A percentile compares a stretch with the other conserved stretches of the same genome.
Evolutionary conservation across 1,140 invertebrate species (phyloP).

Genomic region (Calycopis cecrops): DNA sequence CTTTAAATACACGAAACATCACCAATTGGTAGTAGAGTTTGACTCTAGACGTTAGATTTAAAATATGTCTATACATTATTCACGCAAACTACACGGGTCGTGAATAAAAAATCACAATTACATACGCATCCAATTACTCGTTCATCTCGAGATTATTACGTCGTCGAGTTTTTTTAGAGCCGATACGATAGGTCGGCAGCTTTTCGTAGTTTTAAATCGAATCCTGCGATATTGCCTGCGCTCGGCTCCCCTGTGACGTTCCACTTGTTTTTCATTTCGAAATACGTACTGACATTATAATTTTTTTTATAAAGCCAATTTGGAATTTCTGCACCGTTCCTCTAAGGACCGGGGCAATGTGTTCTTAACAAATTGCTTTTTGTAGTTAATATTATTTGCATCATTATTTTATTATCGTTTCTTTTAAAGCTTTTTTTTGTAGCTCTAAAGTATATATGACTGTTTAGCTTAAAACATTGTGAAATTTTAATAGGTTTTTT

Average conservation of each 20-base stretch:
- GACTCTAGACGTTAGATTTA: too few relatives aligned
- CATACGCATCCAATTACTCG: too few relatives aligned
- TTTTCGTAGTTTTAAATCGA: slow-evolving; percentile 52
- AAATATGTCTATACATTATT: too few relatives aligned
- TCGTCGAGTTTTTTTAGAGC: slow-evolving; percentile 9
- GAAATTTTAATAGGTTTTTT: too few relatives aligned
- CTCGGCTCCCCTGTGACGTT: slow-evolving; percentile 38
- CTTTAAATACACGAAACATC: too few relatives aligned
- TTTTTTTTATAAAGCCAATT: slow-evolving; percentile 42
- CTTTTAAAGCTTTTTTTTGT: too few relatives aligned
- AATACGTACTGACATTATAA: slow-evolving; percentile 37
- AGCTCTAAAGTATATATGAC: too few relatives aligned
- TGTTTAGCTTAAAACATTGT: too few relatives aligned
- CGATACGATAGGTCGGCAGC: slow-evolving; percentile 21
- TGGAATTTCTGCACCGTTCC: slow-evolving; percentile 30
- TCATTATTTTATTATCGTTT: background rate
- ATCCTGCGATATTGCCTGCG: slow-evolving; percentile 50
- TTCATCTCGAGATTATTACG: slow-evolving; percentile 15
- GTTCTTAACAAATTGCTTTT: slow-evolving; percentile 6
- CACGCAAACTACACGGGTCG: too few relatives aligned
- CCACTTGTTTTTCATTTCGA: slow-evolving; percentile 49
- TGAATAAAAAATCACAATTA: too few relatives aligned
- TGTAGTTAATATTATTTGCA: slow-evolving; percentile 1
- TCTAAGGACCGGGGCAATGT: slow-evolving; percentile 10
- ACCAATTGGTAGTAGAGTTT: too few relatives aligned